A percentile compares a stretch with the other conserved stretches of the same genome.
Evolutionary conservation across 1,140 invertebrate species (phyloP).

Genomic region (Zophobas atratus): DNA sequence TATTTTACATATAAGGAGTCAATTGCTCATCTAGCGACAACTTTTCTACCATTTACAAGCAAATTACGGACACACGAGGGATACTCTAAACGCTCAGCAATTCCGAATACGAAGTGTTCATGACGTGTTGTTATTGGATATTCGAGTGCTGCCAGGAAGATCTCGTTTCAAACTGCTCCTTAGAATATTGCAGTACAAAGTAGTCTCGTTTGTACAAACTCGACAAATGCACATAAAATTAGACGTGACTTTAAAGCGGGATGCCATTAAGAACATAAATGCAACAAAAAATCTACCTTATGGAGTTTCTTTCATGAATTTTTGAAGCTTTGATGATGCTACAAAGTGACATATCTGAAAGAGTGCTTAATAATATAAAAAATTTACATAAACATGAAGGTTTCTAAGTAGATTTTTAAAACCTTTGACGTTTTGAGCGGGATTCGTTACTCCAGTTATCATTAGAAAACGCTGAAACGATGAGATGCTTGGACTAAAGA

Average conservation of each 20-base stretch:
- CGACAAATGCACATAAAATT: slow-evolving; percentile 6
- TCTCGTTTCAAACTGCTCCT: background rate
- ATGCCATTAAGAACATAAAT: background rate
- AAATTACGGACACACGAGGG: slow-evolving; percentile 10
- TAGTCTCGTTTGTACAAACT: slow-evolving; percentile 10
- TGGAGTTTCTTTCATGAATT: slow-evolving; percentile 1
- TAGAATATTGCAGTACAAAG: slow-evolving; percentile 25
- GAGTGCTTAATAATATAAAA: too few relatives aligned
- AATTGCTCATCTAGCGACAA: slow-evolving; percentile 33
- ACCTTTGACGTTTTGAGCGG: too few relatives aligned
- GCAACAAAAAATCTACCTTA: background rate
- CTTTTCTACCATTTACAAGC: slow-evolving; percentile 5
- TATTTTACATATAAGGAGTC: slow-evolving; percentile 32
- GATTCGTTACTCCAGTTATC: too few relatives aligned
- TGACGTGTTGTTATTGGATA: slow-evolving; percentile 28
- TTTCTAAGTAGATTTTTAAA: too few relatives aligned
- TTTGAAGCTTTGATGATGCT: background rate
- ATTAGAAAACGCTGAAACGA: too few relatives aligned
- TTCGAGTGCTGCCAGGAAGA: slow-evolving; percentile 19
- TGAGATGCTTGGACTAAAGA: too few relatives aligned
- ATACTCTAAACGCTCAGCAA: background rate
- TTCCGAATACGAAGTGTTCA: slow-evolving; percentile 20
- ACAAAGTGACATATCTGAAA: too few relatives aligned
- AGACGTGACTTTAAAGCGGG: background rate
- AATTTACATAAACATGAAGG: too few relatives aligned